Evolutionary conservation across 2,797 vertebrate species (phyloP).

Genomic region (Falco biarmicus): DNA sequence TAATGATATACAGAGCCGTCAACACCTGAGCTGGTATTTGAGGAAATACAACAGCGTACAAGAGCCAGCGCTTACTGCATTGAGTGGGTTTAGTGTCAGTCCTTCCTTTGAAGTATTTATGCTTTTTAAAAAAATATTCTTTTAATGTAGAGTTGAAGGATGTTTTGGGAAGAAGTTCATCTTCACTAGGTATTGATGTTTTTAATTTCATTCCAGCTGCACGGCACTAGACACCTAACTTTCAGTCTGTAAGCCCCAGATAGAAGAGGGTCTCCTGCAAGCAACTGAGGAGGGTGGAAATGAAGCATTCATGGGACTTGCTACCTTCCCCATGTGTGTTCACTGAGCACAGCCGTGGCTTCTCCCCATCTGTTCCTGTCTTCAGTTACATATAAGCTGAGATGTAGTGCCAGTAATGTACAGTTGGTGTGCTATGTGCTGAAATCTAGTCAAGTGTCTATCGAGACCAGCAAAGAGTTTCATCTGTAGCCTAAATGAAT

Average conservation of each 20-base stretch:
- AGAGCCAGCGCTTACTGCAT: accelerated
- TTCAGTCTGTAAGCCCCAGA: background rate
- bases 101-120: background rate
- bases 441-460: background rate
- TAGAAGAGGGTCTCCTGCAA: background rate
- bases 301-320: accelerated
- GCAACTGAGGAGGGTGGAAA: background rate
- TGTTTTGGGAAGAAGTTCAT: background rate
- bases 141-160: background rate
- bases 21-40: background rate
- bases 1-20: background rate
- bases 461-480: background rate
- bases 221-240: background rate
- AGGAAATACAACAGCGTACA: background rate
- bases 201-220: background rate
- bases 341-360: background rate
- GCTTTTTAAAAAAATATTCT: background rate
- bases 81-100: background rate
- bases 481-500: background rate
- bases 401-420: background rate
- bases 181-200: background rate
- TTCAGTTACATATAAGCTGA: background rate
- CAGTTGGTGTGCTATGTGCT: background rate
- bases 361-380: background rate
- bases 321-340: accelerated